Conservation (phyloP, 1,140 invertebrate genomes). For the Drosophila ananassae region DNA sequence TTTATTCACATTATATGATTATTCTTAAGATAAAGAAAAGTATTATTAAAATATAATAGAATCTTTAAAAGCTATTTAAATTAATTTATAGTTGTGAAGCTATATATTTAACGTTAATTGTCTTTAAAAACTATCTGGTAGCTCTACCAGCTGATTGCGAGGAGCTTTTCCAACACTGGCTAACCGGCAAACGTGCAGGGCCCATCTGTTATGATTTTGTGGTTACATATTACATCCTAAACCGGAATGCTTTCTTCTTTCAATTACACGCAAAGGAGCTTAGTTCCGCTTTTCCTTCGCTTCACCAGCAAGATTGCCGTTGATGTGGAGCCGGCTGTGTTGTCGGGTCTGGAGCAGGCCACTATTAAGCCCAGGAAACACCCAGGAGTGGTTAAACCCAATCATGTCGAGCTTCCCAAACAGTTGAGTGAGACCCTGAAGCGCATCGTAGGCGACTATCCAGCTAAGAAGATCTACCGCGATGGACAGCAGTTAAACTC, state of each 20-base stretch:
- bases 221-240: conserved; percentile 28
- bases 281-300: conserved; percentile 42
- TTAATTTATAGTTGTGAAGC: background rate
- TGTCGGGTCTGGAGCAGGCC: conserved; percentile 85
- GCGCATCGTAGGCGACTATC: conserved; percentile 85
- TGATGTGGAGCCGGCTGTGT: conserved; percentile 84
- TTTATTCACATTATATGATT: no score
- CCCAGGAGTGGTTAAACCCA: conserved; percentile 86
- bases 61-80: no score
- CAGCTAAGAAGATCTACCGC: conserved; percentile 85
- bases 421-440: conserved; percentile 86
- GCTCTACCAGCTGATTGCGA: conserved; percentile 1
- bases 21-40: no score
- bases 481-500: conserved; percentile 86
- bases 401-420: conserved; percentile 86
- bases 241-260: conserved; percentile 28
- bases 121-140: background rate
- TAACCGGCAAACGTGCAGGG: conserved; percentile 28
- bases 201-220: conserved; percentile 17
- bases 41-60: no score
- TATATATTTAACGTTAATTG: background rate
- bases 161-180: conserved; percentile 10
- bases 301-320: conserved; percentile 84
- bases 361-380: conserved; percentile 88
- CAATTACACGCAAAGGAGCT: conserved; percentile 24